Evolutionary conservation across 37 sponge, comb jelly and placozoan genomes (phyloP), one percentile per base, ranked within the genome.

Genomic region (Beroe ovata): DNA sequence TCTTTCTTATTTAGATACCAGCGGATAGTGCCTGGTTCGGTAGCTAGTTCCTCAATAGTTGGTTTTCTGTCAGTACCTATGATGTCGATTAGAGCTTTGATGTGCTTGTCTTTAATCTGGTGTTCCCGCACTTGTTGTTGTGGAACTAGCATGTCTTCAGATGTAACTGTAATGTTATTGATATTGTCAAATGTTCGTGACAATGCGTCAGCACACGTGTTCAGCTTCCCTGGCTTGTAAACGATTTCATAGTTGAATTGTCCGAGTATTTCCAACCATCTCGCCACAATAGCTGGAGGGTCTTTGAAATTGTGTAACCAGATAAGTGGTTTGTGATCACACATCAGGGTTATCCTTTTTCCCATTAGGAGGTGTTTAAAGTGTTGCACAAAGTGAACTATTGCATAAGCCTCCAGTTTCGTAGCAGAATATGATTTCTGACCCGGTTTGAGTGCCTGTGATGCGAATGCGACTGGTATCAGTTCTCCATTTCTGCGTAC

Each of bases 241-340:
- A 30, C 35, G 69, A 66, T 66, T 4, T 34, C 34, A 37, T 66
- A 66, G 35, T 66, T 26, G 69, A 32, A 66, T 37, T 66, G 35
- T 30, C 32, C 25, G 0, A 66, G 69, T 2, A 66, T 33, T 30
- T 66, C 69, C 1, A 26, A 34, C 69, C 69, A 66, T 6, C 69
- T 34, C 2, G 69, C 18, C 8, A 66, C 30, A 2, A 66, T 16
- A 20, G 26, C 28, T 20, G 63, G 63, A 29, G 69, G 69, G 2
- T 66, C 35, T 25, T 66, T 11, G 69, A 66, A 66, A 30, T 25
- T 29, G 8, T 25, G 16, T 1, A 66, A 16, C 36, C 69, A 66
- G 1, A 30, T 66, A 6, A 66, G 69, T 2, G 69, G 69, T 8
- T 18, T 25, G 36, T 66, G 69, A 66, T 66, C 69, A 8, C 36